Conservation (phyloP, 2,113 vertebrate genomes). For the Sprattus sprattus region DNA sequence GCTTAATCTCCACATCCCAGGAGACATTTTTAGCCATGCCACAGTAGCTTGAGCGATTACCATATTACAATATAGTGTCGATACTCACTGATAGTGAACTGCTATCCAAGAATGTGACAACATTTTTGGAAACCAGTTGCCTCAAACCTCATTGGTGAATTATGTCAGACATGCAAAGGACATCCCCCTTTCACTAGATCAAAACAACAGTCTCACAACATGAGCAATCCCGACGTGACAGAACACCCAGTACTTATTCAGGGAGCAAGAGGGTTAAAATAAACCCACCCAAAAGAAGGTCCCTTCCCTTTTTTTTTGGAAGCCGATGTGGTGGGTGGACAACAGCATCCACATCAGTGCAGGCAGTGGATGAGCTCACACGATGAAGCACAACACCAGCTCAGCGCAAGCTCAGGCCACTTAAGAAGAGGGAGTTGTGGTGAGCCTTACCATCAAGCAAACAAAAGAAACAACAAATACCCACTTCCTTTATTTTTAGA, state of each 20-base stretch:
- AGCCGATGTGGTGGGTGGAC: background rate
- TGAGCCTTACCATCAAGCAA: background rate
- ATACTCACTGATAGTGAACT: background rate
- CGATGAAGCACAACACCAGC: background rate
- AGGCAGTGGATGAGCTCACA: background rate
- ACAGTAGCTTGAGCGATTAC: conserved; percentile 12
- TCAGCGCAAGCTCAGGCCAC: background rate
- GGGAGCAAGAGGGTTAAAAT: background rate
- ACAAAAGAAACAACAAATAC: background rate
- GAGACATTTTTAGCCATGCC: background rate
- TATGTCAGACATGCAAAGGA: background rate
- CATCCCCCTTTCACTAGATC: background rate
- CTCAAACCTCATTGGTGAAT: background rate
- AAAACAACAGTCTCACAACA: background rate
- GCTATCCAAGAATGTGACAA: background rate
- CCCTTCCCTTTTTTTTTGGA: background rate
- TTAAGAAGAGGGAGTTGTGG: background rate
- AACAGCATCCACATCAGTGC: background rate
- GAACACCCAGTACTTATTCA: background rate
- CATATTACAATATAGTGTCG: background rate
- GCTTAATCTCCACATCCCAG: background rate
- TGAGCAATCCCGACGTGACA: background rate
- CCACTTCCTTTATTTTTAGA: conserved; percentile 26
- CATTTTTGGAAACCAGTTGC: background rate
- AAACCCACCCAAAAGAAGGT: background rate